Evolutionary conservation across 2,888 invertebrate species (phyloP), one percentile per base, ranked within the genome.

Genomic region (Drosophila emarginata): DNA sequence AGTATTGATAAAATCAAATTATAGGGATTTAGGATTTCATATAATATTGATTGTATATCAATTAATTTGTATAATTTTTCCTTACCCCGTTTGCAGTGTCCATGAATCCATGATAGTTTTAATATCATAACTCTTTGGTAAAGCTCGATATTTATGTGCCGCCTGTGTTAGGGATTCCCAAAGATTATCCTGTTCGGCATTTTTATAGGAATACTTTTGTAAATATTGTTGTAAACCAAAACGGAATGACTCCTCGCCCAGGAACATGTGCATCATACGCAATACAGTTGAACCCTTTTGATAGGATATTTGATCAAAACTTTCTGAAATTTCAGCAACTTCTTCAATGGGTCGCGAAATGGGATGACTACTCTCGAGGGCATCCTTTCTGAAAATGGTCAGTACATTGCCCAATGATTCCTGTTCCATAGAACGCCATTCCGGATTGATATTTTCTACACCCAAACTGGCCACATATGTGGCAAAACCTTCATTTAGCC

Each of bases 181-280:
- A 0, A 98, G 93, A 91, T 98, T 96, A 87, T 96, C 95, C 88
- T 98, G 97, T 67, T 94, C 95, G 0, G 97, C 96, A 88, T 95
- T 97, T 1, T 90, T 89, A 90, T 95, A 97, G 32, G 94, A 93
- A 83, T 94, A 93, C 64, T 93, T 93, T 0, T 92, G 90, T 15
- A 96, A 91, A 90, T 96, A 96, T 74, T 93, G 94, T 66, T 94
- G 94, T 11, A 96, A 93, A 9, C 95, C 96, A 0, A 79, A 70
- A 0, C 94, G 93, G 91, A 97, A 95, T 14, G 95, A 93, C 0
- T 94, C 93, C 56, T 96, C 94, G 0, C 98, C 97, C 23, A 98
- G 93, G 91, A 97, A 96, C 89, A 95, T 93, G 77, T 95, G 94
- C 96, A 98, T 97, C 98, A 99, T 99, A 52, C 98, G 93, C 70